phyloP scores from a whole-genome alignment of 2,113 vertebrate species.

The Apteryx mantelli region DNA sequence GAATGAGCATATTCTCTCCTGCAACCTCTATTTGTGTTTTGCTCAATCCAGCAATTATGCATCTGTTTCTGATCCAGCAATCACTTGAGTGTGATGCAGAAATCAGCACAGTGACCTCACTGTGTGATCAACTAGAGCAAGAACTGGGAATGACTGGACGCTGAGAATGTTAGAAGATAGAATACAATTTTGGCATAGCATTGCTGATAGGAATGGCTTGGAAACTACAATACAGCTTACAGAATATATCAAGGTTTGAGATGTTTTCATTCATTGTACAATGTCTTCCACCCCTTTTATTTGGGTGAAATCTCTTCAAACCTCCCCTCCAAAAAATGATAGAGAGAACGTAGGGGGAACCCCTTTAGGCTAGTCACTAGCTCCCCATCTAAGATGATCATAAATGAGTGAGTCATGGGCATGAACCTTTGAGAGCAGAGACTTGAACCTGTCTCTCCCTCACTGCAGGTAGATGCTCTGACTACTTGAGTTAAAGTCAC shows the following conservation, averaged over 20 bases:
- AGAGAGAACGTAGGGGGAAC: neutral
- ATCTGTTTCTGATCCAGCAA: neutral
- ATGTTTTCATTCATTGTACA: fast-evolving
- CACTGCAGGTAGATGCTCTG: no score
- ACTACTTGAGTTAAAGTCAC: no score
- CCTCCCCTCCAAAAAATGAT: fast-evolving
- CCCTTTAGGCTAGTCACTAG: fast-evolving
- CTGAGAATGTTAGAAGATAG: fast-evolving
- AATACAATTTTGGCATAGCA: fast-evolving
- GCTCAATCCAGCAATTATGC: neutral
- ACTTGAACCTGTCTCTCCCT: neutral
- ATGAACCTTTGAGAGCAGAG: neutral
- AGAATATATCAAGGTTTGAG: fast-evolving
- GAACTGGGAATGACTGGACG: neutral
- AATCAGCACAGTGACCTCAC: neutral
- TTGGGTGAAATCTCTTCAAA: neutral
- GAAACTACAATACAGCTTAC: fast-evolving
- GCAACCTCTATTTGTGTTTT: neutral
- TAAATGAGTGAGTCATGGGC: fast-evolving
- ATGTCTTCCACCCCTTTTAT: fast-evolving
- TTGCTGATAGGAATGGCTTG: fast-evolving
- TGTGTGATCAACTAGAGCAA: no score
- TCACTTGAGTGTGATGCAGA: neutral
- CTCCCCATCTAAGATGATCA: neutral
- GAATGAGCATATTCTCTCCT: neutral